These are phyloP conservation scores for Sternarchorhynchus goeldii DNA, from an alignment of 2,797 vertebrate species.

Conservation along the genomic window DNA sequence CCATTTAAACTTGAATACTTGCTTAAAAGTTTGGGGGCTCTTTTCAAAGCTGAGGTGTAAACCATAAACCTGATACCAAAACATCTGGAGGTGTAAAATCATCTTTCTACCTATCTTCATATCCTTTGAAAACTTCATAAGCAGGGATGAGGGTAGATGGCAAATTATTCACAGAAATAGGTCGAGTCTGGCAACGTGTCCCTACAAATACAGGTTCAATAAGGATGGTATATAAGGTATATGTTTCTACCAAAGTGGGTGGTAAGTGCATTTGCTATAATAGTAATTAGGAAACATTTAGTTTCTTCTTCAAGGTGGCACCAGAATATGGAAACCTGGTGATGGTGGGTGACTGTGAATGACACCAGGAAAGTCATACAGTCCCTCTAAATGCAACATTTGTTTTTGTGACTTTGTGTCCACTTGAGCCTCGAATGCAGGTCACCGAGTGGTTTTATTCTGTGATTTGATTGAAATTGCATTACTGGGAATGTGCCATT, in stretches of 20 bases:
- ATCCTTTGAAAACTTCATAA: not conserved
- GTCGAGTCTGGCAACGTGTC: too few species aligned
- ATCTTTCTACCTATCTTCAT: not conserved
- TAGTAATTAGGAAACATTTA: too few species aligned
- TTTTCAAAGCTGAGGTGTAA: too few species aligned
- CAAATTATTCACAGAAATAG: too few species aligned
- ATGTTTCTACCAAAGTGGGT: too few species aligned
- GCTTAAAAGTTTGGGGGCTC: not conserved
- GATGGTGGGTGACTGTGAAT: too few species aligned
- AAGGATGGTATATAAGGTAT: too few species aligned
- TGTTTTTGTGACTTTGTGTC: not conserved
- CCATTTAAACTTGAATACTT: not conserved
- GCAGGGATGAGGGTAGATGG: too few species aligned
- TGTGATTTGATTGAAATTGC: not conserved
- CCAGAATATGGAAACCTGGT: not conserved
- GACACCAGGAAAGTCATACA: not conserved
- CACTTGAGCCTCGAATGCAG: constrained; percentile 13
- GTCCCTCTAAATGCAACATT: not conserved
- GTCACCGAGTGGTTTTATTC: not conserved
- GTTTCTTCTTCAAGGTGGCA: too few species aligned
- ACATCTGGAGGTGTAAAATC: not conserved
- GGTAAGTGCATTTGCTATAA: too few species aligned
- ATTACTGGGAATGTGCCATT: not conserved
- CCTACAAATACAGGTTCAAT: too few species aligned
- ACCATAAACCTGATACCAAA: not conserved